Evolutionary conservation across 2,888 invertebrate genomes (phyloP), one percentile per base, ranked within the genome.

Genomic region (Drosophila siamana): DNA sequence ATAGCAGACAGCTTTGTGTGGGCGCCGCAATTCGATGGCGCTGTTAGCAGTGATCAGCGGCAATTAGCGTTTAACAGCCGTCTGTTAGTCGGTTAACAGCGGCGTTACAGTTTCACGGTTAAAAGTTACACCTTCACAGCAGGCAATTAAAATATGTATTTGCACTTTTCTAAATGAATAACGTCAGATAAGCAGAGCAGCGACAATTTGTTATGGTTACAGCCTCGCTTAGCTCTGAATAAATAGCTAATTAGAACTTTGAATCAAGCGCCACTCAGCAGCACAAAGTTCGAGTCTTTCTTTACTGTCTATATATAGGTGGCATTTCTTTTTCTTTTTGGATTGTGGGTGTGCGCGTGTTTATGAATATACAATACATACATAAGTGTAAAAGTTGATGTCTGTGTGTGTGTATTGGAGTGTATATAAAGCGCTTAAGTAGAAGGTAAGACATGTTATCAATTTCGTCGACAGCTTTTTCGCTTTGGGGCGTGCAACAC

Each of bases 341-440:
- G 33, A n/a, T 11, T 30, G 16, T 47, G 16, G 15, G 28, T 28
- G 46, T 28, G 28, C 28, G 40, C 51, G 24, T 33, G 22, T 15
- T 5, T 28, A 30, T 28, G 38, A 48, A 38, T n/a, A 22, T 3
- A 9, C 28, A 2, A 28, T 8, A 40, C 22, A 11, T 8, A 11
- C 19, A 19, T 8, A 26, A 19, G 19, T 3, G 19, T 19, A 19
- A 19, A 19, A 19, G 19, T 19, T 19, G 19, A n/a, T 19, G 19
- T 19, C 2, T 19, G 19, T 19, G 19, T 19, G 19, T 19, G 19
- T 19, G 19, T 19, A 3, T 19, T 13, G 36, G 19, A 2, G 24
- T 46, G 16, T 55, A 43, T 54, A 38, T 61, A 40, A 69, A 38
- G 22, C 7, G 54, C 70, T 55, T 62, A 46, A 28, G 62, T 33